These are phyloP conservation scores for Rhynchonycteris naso DNA, from an alignment of 2,797 vertebrate genomes.

Conservation along the genomic window DNA sequence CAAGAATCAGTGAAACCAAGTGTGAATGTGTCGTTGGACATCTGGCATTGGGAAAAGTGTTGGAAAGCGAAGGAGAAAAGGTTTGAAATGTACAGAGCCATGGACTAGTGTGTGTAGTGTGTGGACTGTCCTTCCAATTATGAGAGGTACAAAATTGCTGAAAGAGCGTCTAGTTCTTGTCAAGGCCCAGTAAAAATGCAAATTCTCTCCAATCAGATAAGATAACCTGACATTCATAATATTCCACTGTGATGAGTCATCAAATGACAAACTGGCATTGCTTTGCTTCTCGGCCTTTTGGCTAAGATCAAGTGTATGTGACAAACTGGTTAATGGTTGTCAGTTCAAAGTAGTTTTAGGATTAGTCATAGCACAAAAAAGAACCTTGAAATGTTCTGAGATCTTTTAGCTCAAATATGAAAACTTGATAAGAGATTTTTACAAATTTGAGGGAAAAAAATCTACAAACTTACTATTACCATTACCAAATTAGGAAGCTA, in stretches of 20 bases:
- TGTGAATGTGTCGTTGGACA: neutral
- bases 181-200: constrained; percentile 33
- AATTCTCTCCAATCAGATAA: constrained; percentile 12
- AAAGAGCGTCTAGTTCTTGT: neutral
- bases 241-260: neutral
- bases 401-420: constrained; percentile 15
- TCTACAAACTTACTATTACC: neutral
- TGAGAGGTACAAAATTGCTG: neutral
- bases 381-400: constrained; percentile 29
- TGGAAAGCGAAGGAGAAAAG: neutral
- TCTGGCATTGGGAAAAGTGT: neutral
- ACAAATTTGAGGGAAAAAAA: neutral
- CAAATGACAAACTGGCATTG: neutral
- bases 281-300: too few relatives aligned
- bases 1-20: neutral
- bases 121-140: neutral
- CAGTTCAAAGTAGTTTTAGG: constrained; percentile 24
- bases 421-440: neutral
- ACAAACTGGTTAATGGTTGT: constrained; percentile 36
- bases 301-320: neutral
- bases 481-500: neutral
- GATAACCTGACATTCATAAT: neutral
- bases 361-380: neutral
- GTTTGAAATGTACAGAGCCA: neutral
- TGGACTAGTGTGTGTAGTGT: neutral